These are phyloP conservation scores for Mus caroli DNA, from an alignment of 2,797 vertebrate genomes.

Conservation along the genomic window DNA sequence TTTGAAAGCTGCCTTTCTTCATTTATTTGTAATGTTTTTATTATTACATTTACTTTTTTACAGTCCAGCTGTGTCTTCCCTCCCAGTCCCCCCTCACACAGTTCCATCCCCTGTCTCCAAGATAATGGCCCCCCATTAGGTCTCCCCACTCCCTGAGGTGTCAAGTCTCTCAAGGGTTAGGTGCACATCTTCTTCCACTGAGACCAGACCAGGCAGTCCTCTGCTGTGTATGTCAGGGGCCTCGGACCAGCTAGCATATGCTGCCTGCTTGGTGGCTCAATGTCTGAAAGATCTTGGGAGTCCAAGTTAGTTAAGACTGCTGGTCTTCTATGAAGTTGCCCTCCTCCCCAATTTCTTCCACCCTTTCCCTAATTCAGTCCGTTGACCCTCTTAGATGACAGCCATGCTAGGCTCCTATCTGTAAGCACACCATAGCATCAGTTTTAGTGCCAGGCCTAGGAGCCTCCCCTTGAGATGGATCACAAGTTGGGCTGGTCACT, in stretches of 20 bases:
- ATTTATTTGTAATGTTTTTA: constrained; percentile 54
- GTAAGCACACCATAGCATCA: too few relatives aligned
- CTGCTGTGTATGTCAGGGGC: not conserved
- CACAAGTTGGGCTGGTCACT: not conserved
- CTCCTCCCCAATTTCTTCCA: too few relatives aligned
- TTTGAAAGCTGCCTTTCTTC: constrained; percentile 68
- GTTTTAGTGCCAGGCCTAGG: too few relatives aligned
- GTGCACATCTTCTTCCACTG: not conserved
- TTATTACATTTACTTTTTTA: not conserved
- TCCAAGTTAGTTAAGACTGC: too few relatives aligned
- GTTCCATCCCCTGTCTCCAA: not conserved
- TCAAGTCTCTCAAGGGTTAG: too few relatives aligned
- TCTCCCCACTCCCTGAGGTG: too few relatives aligned
- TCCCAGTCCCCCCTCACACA: not conserved
- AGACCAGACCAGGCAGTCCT: not conserved
- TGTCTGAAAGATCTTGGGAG: too few relatives aligned
- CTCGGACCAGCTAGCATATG: too few relatives aligned
- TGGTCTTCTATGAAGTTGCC: too few relatives aligned
- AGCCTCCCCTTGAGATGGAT: not conserved
- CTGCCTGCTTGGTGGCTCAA: too few relatives aligned
- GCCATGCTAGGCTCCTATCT: too few relatives aligned
- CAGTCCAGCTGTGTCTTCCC: not conserved
- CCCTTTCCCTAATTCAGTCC: not conserved
- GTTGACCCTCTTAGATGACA: not conserved
- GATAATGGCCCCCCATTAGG: not conserved